Percentiles rank a stretch among this genome's conserved stretches.
These are phyloP conservation scores for Physella acuta DNA, from an alignment of 1,140 invertebrate species.

Conservation along the genomic window DNA sequence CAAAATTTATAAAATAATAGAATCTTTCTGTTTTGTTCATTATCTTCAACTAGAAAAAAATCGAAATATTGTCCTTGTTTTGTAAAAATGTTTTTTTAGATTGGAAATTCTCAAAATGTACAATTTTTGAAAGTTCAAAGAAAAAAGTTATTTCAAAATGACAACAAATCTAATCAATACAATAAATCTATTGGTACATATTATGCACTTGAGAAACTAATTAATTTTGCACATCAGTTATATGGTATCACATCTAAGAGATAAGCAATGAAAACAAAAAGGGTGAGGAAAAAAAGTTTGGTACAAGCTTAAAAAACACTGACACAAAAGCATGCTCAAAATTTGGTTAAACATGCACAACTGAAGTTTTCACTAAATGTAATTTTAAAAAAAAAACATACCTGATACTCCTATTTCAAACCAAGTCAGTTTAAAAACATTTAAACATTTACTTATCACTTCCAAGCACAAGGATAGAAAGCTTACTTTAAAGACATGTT, in stretches of 20 bases:
- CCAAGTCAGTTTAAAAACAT: neutral
- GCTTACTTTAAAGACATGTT: neutral
- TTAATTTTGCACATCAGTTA: neutral
- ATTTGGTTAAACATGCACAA: too few relatives aligned
- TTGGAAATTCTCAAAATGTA: too few relatives aligned
- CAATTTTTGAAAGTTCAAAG: too few relatives aligned
- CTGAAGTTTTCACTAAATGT: neutral
- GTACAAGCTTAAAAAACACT: neutral
- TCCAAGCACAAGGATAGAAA: neutral
- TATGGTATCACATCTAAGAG: neutral
- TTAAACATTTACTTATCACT: neutral
- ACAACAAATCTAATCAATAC: too few relatives aligned
- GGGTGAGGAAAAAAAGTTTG: neutral
- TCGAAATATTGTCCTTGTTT: too few relatives aligned
- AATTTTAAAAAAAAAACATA: neutral
- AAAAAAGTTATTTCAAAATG: too few relatives aligned
- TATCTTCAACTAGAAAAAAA: too few relatives aligned
- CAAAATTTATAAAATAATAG: too few relatives aligned
- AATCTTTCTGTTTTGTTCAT: too few relatives aligned
- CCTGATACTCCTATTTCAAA: neutral
- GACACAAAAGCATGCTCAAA: neutral
- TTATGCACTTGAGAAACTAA: too few relatives aligned
- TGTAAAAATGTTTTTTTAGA: too few relatives aligned
- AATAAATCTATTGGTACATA: too few relatives aligned
- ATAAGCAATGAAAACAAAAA: neutral